phyloP scores from a whole-genome alignment of 92 coral and sea anemone species.

The Parazoanthus swiftii region DNA sequence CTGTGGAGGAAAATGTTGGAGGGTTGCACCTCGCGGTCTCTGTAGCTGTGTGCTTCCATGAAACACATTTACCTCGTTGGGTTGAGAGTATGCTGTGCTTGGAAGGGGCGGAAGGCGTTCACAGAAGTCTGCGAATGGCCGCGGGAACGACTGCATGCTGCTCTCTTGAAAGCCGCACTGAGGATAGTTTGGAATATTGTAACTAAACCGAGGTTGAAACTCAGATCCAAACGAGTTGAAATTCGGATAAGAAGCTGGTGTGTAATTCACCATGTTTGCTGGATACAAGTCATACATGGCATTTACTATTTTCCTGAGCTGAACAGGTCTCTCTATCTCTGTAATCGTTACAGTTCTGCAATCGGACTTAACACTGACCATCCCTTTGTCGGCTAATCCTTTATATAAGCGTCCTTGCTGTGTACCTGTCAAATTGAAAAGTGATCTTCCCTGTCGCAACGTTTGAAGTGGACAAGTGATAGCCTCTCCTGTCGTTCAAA shows the following conservation, averaged over 20 bases:
- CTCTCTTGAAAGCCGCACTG: constrained; percentile 37
- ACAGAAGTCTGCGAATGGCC: constrained; percentile 4
- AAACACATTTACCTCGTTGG: background rate
- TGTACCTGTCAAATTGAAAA: constrained; percentile 53
- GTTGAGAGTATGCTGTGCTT: constrained; percentile 9
- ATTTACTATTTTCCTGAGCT: background rate
- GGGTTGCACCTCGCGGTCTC: constrained; percentile 7
- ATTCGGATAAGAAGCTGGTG: constrained; percentile 48
- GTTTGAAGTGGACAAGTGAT: constrained; percentile 61
- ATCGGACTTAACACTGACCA: constrained; percentile 25
- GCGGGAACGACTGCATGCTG: background rate
- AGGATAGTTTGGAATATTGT: constrained; percentile 28
- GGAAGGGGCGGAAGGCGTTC: constrained; percentile 32
- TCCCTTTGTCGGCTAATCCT: constrained; percentile 49
- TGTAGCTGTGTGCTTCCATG: background rate
- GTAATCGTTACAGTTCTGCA: background rate
- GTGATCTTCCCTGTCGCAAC: constrained; percentile 57
- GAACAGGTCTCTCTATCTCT: background rate
- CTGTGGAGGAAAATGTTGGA: constrained; percentile 22
- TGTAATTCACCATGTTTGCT: constrained; percentile 54
- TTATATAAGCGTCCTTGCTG: constrained; percentile 62
- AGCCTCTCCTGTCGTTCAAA: constrained; percentile 55
- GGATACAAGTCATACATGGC: constrained; percentile 83
- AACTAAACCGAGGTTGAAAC: constrained; percentile 29
- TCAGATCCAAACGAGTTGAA: constrained; percentile 37